Percentiles rank a stretch among this genome's conserved stretches.
Conservation (phyloP, 2,113 vertebrate genomes). For the Pampusana beccarii region DNA sequence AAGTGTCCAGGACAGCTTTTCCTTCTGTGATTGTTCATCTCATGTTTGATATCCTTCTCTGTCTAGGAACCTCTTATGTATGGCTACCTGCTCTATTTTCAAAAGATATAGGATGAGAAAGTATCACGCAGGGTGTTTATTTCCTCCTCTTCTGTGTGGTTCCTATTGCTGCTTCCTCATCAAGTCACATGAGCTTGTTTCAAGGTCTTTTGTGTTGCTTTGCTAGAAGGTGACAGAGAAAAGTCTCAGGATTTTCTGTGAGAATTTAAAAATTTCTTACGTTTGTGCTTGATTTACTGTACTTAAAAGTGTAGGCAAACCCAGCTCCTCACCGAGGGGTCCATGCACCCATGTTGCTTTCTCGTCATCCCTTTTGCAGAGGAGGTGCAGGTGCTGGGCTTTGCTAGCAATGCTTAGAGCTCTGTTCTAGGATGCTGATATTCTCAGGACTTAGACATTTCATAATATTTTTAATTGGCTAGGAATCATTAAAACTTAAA, state of each 20-base stretch:
- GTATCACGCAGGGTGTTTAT: background rate
- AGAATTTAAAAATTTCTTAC: background rate
- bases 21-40: background rate
- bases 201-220: background rate
- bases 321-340: accelerated
- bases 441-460: background rate
- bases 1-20: background rate
- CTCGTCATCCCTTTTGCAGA: background rate
- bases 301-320: background rate
- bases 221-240: background rate
- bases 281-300: background rate
- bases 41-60: background rate
- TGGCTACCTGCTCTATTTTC: background rate
- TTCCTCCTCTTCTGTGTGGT: background rate
- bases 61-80: background rate
- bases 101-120: background rate
- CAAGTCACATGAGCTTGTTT: background rate
- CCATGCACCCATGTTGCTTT: background rate
- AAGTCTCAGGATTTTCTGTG: background rate
- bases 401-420: background rate
- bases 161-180: background rate
- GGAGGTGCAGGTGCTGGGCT: background rate
- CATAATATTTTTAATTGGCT: background rate
- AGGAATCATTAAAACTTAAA: background rate
- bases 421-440: background rate